A percentile compares a stretch with the other conserved stretches of the same genome.
Evolutionary conservation across 2,888 invertebrate species (phyloP).

Genomic region (Pheosia tremula): DNA sequence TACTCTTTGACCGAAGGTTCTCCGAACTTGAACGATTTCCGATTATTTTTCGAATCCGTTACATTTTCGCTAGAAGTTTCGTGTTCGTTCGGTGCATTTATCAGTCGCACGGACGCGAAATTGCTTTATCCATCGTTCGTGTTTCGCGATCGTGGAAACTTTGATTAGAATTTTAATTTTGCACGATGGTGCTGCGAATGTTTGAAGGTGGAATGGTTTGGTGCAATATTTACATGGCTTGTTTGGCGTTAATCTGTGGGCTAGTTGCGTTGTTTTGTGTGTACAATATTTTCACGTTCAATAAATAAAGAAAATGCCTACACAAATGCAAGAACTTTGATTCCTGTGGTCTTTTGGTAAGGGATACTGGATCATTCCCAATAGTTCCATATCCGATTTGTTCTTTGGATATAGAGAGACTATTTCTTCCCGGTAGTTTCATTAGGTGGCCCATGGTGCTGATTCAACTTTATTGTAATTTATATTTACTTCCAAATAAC

Average conservation of each 20-base stretch:
- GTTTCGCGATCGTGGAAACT: constrained; percentile 37
- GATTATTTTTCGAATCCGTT: constrained; percentile 51
- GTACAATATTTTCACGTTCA: not conserved
- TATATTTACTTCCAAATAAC: constrained; percentile 4
- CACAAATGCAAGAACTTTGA: too few species aligned
- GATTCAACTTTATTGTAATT: too few species aligned
- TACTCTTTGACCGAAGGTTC: constrained; percentile 26
- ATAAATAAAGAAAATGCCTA: too few species aligned
- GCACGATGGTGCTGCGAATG: constrained; percentile 28
- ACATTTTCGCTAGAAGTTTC: constrained; percentile 35
- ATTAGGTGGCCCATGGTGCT: too few species aligned
- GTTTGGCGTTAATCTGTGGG: not conserved
- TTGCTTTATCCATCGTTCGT: constrained; percentile 45
- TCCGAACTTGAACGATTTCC: constrained; percentile 38
- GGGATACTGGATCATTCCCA: too few species aligned
- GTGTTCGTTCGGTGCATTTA: constrained; percentile 39
- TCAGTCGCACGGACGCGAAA: constrained; percentile 42
- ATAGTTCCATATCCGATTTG: too few species aligned
- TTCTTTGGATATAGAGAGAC: too few species aligned
- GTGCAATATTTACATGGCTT: constrained; percentile 16
- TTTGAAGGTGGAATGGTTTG: constrained; percentile 25
- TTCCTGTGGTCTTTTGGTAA: too few species aligned
- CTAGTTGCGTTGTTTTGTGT: not conserved
- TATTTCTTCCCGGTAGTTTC: too few species aligned
- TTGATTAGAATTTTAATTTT: constrained; percentile 45